phyloP scores from a whole-genome alignment of 2,113 vertebrate species.

The Dicrurus megarhynchus region DNA sequence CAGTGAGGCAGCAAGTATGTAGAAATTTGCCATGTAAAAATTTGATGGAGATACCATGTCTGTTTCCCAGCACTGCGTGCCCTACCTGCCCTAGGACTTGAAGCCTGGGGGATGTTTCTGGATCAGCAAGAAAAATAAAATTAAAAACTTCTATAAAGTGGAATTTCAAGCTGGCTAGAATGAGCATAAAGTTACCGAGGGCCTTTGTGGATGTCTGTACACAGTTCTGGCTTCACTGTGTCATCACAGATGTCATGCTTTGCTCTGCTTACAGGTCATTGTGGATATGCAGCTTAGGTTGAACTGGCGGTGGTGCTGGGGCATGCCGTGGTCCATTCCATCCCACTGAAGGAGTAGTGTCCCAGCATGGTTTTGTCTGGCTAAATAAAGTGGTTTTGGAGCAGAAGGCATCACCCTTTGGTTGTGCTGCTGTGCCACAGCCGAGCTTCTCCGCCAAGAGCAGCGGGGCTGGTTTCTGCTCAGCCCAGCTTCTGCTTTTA shows the following conservation, averaged over 20 bases:
- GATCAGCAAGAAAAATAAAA: not conserved
- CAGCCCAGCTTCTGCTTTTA: not conserved
- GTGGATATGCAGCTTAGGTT: fast-evolving
- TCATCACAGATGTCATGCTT: fast-evolving
- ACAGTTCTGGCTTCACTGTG: not conserved
- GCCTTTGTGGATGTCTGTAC: not conserved
- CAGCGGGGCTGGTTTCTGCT: fast-evolving
- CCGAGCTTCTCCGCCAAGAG: fast-evolving
- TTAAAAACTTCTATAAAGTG: not conserved
- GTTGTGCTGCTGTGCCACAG: not conserved
- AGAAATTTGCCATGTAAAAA: not conserved
- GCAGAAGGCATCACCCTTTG: not conserved
- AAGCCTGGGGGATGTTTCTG: not conserved
- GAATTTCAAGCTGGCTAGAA: not conserved
- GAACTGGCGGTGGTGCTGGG: not conserved
- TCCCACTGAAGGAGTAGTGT: not conserved
- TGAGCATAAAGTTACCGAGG: not conserved
- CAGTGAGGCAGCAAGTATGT: not conserved
- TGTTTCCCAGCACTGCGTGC: not conserved
- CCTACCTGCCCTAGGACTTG: not conserved
- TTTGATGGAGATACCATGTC: fast-evolving
- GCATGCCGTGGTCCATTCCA: fast-evolving
- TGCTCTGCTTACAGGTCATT: fast-evolving
- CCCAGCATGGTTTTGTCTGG: fast-evolving
- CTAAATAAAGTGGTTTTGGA: not conserved